Evolutionary conservation across 1,140 invertebrate genomes (phyloP).

Genomic region (Pissodes strobi): DNA sequence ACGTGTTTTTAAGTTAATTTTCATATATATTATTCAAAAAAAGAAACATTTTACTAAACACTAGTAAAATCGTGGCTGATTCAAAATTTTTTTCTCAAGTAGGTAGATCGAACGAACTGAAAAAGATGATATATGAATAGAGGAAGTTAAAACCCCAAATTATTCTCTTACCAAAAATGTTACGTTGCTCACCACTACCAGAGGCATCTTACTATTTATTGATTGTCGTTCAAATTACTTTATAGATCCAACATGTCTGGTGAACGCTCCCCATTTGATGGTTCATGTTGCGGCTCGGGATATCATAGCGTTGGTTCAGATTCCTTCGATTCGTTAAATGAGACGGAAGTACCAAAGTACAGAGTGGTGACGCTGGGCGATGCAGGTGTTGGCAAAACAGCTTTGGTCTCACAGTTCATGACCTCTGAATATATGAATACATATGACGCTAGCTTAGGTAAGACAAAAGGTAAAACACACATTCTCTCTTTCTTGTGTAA

Average conservation of each 20-base stretch:
- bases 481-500: slow-evolving; percentile 35
- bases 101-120: too few relatives aligned
- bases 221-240: too few relatives aligned
- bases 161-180: too few relatives aligned
- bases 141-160: too few relatives aligned
- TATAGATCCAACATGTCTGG: slow-evolving; percentile 76
- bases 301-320: slow-evolving; percentile 71
- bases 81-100: too few relatives aligned
- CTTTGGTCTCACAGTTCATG: slow-evolving; percentile 89
- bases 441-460: slow-evolving; percentile 85
- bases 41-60: too few relatives aligned
- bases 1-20: too few relatives aligned
- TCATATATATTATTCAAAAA: too few relatives aligned
- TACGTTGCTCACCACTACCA: too few relatives aligned
- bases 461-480: slow-evolving; percentile 50
- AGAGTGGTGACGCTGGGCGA: slow-evolving; percentile 80
- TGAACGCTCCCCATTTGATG: slow-evolving; percentile 80
- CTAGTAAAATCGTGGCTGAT: too few relatives aligned
- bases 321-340: slow-evolving; percentile 59
- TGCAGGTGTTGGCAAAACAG: slow-evolving; percentile 86
- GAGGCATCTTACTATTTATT: too few relatives aligned
- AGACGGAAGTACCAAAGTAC: slow-evolving; percentile 68
- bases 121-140: too few relatives aligned
- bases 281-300: slow-evolving; percentile 77
- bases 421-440: slow-evolving; percentile 93